Evolutionary conservation across 92 coral and sea anemone genomes (phyloP).

Genomic region (Actinernus sp.): DNA sequence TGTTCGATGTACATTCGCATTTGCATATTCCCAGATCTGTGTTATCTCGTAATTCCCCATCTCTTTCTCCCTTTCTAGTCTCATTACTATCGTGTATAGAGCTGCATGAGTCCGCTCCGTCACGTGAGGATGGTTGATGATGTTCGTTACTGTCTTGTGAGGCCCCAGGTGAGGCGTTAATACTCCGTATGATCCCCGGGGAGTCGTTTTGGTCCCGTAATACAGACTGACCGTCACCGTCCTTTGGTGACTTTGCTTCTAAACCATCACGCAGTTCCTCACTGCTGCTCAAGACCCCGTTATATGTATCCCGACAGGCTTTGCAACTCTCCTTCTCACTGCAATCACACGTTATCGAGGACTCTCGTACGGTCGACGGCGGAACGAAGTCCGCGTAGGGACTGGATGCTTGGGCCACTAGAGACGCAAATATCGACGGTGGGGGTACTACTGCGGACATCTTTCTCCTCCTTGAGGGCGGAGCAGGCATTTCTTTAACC

Average conservation of each 20-base stretch:
- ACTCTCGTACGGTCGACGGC: conserved; percentile 69
- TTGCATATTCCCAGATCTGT: no score
- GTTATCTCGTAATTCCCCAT: no score
- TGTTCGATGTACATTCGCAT: no score
- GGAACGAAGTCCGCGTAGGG: conserved; percentile 91
- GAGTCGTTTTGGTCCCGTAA: no score
- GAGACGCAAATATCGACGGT: conserved; percentile 76
- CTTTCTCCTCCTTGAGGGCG: conserved; percentile 62
- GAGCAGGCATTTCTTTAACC: conserved; percentile 13
- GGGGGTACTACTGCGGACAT: conserved; percentile 71
- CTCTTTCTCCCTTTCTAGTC: no score
- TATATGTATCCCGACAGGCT: conserved; percentile 19
- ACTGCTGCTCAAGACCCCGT: conserved; percentile 8
- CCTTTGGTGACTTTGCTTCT: not conserved
- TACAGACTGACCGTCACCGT: no score
- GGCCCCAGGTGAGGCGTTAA: no score
- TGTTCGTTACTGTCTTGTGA: no score
- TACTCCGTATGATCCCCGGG: no score
- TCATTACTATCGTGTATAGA: no score
- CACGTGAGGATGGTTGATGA: no score
- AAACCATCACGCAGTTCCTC: not conserved
- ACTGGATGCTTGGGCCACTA: conserved; percentile 65
- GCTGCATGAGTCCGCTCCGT: no score
- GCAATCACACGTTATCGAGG: conserved; percentile 73
- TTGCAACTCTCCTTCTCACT: conserved; percentile 53